phyloP scores from a whole-genome alignment of 2,888 invertebrate genomes.

The Drosophila anceps region DNA sequence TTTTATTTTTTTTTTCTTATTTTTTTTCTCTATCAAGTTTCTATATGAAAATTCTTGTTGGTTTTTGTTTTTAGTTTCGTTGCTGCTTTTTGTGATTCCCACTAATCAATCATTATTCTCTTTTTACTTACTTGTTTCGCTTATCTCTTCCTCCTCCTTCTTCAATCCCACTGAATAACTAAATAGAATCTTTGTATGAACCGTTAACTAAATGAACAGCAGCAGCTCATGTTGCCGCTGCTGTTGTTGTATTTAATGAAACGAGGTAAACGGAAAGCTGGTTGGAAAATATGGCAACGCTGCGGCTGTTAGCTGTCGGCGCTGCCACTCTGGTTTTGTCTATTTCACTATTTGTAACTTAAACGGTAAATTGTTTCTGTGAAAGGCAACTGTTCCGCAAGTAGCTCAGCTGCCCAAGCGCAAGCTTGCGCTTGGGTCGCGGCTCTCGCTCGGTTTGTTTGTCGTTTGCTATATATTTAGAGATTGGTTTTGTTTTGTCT shows the following conservation, averaged over 20 bases:
- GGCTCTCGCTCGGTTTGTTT: conserved; percentile 69
- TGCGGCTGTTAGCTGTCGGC: conserved; percentile 12
- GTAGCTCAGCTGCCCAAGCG: conserved; percentile 55
- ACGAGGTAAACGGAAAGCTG: conserved; percentile 71
- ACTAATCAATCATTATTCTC: background rate
- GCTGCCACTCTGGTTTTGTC: conserved; percentile 65
- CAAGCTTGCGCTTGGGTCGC: conserved; percentile 34
- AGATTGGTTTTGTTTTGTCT: conserved; percentile 66
- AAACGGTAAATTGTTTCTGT: conserved; percentile 81
- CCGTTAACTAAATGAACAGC: conserved; percentile 57
- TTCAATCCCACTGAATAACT: conserved; percentile 51
- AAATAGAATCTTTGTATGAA: conserved; percentile 78
- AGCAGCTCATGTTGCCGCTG: conserved; percentile 13
- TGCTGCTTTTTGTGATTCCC: conserved; percentile 35
- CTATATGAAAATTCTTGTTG: conserved; percentile 35
- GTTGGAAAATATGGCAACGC: conserved; percentile 62
- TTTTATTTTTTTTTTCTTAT: conserved; percentile 17
- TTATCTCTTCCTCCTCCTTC: conserved; percentile 2
- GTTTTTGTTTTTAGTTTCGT: conserved; percentile 19
- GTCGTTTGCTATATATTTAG: conserved; percentile 80
- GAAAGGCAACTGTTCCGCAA: conserved; percentile 77
- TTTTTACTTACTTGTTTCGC: background rate
- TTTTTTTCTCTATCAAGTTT: conserved; percentile 23
- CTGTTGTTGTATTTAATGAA: conserved; percentile 68
- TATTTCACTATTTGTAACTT: conserved; percentile 79